These are phyloP conservation scores for Huso huso DNA, from an alignment of 2,797 vertebrate genomes.

Conservation along the genomic window DNA sequence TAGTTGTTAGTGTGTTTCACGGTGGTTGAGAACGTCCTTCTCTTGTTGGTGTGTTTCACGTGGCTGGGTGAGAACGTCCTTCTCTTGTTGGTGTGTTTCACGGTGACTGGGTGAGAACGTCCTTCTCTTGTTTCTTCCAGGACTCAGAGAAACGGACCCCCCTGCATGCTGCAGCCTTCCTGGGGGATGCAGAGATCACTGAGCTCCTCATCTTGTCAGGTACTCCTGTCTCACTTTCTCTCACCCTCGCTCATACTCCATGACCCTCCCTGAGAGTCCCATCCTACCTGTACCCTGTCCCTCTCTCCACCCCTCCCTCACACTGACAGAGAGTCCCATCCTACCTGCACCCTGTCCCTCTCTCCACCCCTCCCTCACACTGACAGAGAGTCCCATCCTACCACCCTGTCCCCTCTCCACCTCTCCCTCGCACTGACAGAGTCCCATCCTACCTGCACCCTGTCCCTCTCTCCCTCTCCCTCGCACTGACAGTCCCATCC, in stretches of 20 bases:
- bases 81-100: no score
- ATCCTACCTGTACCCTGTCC: not conserved
- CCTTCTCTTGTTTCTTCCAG: conserved; percentile 43
- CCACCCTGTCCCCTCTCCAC: not conserved
- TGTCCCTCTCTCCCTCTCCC: not conserved
- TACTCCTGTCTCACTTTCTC: conserved; percentile 37
- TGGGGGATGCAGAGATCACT: conserved; percentile 91
- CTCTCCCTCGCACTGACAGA: not conserved
- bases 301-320: not conserved
- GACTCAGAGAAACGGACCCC: conserved; percentile 91
- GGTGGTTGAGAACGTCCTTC: not conserved
- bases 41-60: no score
- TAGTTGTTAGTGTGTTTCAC: no score
- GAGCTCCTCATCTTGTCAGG: conserved; percentile 94
- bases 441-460: not conserved
- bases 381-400: not conserved
- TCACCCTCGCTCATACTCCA: not conserved
- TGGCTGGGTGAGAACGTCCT: no score
- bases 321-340: no score
- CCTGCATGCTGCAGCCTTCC: conserved; percentile 86
- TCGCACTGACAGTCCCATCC: not conserved
- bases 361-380: not conserved
- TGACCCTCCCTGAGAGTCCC: not conserved
- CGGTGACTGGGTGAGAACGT: not conserved
- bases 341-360: not conserved